Conservation (phyloP, 1,140 invertebrate genomes). For the Drosophila arizonae region DNA sequence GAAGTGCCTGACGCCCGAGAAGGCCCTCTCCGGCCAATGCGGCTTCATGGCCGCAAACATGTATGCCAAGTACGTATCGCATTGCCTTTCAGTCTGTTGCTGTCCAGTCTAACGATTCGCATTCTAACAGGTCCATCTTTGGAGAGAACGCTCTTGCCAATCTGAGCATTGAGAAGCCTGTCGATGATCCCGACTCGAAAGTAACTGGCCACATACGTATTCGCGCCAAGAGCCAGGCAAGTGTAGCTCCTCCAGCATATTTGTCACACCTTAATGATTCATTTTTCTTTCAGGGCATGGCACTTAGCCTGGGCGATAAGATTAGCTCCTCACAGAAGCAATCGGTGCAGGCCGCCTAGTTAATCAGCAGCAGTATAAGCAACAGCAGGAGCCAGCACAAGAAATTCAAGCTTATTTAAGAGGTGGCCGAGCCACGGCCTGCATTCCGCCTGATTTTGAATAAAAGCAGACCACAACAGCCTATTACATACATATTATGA, state of each 20-base stretch:
- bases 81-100: too few species aligned
- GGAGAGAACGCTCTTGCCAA: conserved; percentile 99
- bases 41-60: conserved; percentile 99
- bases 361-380: conserved; percentile 17
- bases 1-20: conserved; percentile 98
- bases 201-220: conserved; percentile 99
- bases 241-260: background rate
- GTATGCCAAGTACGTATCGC: conserved; percentile 88
- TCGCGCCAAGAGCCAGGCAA: conserved; percentile 97
- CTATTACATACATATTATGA: conserved; percentile 36
- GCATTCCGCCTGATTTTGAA: conserved; percentile 43
- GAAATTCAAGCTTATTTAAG: conserved; percentile 23
- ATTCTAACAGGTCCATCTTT: conserved; percentile 93
- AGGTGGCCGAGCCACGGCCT: conserved; percentile 34
- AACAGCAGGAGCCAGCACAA: conserved; percentile 21
- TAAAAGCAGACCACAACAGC: conserved; percentile 40
- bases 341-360: conserved; percentile 85
- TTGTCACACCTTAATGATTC: background rate
- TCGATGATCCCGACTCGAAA: conserved; percentile 92
- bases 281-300: conserved; percentile 92
- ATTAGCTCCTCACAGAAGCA: conserved; percentile 96
- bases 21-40: conserved; percentile 97
- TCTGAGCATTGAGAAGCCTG: conserved; percentile 97
- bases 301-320: conserved; percentile 97
- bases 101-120: background rate